Evolutionary conservation across 2,113 vertebrate genomes (phyloP).

Genomic region (Gymnobelideus leadbeateri): DNA sequence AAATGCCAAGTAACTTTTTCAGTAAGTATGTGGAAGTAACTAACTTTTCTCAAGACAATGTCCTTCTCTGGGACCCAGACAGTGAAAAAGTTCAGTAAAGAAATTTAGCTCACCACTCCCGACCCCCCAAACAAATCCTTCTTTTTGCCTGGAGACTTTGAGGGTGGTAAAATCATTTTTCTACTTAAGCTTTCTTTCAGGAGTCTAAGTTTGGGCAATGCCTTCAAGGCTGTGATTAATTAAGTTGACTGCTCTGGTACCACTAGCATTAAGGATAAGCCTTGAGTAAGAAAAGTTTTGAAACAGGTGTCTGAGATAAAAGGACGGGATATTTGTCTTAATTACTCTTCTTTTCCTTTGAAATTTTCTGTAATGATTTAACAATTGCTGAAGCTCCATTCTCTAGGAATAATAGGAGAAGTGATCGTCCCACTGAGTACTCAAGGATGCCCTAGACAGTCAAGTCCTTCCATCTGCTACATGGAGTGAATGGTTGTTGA

Average conservation of each 20-base stretch:
- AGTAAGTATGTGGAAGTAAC: neutral
- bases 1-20: neutral
- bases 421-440: fast-evolving
- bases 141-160: neutral
- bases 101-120: neutral
- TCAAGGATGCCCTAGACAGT: neutral
- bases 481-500: neutral
- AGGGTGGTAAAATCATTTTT: neutral
- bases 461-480: neutral
- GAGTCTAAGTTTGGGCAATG: neutral
- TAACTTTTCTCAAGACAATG: neutral
- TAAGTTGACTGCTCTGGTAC: neutral
- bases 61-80: neutral
- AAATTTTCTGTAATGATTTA: neutral
- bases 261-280: neutral
- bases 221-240: neutral
- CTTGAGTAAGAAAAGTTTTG: neutral
- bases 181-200: neutral
- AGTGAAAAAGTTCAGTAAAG: neutral
- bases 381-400: neutral
- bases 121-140: neutral
- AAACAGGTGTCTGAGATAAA: neutral
- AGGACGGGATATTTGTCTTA: neutral
- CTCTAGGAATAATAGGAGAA: neutral
- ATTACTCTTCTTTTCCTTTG: neutral